Base-by-base conservation (phyloP, 2,113 vertebrate genomes). In the Poicephalus meyeri region DNA sequence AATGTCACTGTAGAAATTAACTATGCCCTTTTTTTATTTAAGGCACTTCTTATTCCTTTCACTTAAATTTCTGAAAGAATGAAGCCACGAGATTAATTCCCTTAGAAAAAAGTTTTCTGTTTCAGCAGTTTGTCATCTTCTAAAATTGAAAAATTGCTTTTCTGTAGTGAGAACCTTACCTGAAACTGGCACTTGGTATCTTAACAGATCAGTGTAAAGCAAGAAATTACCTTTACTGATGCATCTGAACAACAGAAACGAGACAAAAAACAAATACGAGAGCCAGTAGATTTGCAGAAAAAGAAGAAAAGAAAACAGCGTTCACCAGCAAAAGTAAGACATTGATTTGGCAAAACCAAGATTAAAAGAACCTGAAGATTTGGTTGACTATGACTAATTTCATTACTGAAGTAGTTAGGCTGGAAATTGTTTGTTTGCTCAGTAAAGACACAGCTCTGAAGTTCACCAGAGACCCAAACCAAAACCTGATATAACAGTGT, bases 241-340 rank as follows among this genome's bases (percentile, higher is more conserved):
- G 97, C 99, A 89, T 95, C 98, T 77, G 98, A 98, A 96, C 98
- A 98, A 82, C 98, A 98, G 94, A 99, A 99, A 98, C 99, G 98
- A 97, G 99, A 99, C 98, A 99, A 99, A 98, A 99, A 99, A 95
- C 98, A 98, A 97, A 98, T 98, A 89, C 98, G 98, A 97, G 99
- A 99, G 94, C 98, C 99, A 94, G 97, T 98, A 91, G 98, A 99
- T 96, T 98, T 99, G 97, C 98, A 99, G 96, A 99, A 99, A 98
- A 99, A 99, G 98, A 99, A 99, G 97, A 99, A 99, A 97, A 98
- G 99, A 97, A 99, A 99, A 98, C 99, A 99, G 92, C 98, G 98
- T 86, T 99, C 99, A 96, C 99, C 99, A 97, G 99, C 99, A 96
- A 99, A 99, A 99, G 99, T 99, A 98, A 98, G 98, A 98, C 89